Evolutionary conservation across 2,113 vertebrate species (phyloP).

Genomic region (Saimiri boliviensis): DNA sequence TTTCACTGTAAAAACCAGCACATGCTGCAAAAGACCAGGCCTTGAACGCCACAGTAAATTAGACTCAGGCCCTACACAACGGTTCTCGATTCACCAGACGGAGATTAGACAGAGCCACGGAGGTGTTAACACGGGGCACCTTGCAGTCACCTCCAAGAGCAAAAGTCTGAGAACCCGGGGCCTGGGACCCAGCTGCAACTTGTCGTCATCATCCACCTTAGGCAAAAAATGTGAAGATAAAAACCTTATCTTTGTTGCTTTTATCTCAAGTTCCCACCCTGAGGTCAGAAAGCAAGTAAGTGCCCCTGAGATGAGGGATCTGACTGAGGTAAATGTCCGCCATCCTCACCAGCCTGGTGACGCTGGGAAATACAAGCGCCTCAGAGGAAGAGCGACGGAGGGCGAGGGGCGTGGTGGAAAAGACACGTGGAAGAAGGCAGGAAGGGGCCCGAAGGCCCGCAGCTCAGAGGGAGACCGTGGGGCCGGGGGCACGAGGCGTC

Average conservation of each 20-base stretch:
- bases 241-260: not conserved
- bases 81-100: not conserved
- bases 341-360: not conserved
- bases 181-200: not conserved
- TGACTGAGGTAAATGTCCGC: not conserved
- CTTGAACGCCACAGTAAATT: not conserved
- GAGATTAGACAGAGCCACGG: not conserved
- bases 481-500: not conserved
- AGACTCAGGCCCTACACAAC: not conserved
- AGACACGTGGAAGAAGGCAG: not conserved
- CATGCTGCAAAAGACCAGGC: not conserved
- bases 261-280: not conserved
- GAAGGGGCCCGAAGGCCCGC: no score
- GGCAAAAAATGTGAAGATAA: not conserved
- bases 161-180: not conserved
- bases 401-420: not conserved
- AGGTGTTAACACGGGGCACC: accelerated
- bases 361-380: not conserved
- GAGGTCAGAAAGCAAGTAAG: not conserved
- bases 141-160: not conserved
- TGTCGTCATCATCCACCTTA: not conserved
- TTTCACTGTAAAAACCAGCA: not conserved
- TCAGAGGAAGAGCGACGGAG: not conserved
- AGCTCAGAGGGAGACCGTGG: accelerated
- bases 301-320: not conserved